phyloP scores from a whole-genome alignment of 1,140 invertebrate species.

The Zaprionus vittiger region DNA sequence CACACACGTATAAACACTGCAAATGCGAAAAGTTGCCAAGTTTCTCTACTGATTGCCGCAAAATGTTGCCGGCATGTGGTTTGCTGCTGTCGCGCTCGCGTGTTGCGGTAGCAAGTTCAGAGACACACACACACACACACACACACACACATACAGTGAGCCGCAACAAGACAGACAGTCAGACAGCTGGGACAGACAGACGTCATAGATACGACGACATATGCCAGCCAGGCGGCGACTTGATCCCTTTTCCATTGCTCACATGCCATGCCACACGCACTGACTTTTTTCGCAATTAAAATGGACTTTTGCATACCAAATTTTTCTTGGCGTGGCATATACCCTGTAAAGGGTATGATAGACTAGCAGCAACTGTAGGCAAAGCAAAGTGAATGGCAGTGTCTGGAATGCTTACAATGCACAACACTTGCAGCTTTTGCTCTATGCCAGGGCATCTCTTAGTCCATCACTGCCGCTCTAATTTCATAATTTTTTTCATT shows the following conservation, averaged over 20 bases:
- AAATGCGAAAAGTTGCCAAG: conserved; percentile 74
- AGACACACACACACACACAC: conserved; percentile 36
- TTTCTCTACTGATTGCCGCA: conserved; percentile 31
- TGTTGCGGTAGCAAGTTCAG: conserved; percentile 79
- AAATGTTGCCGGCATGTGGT: conserved; percentile 42
- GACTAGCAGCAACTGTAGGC: neutral
- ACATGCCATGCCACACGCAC: conserved; percentile 75
- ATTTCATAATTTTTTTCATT: conserved; percentile 29
- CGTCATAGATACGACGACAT: conserved; percentile 48
- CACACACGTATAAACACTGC: neutral
- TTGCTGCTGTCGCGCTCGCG: conserved; percentile 48
- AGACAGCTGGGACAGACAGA: conserved; percentile 23
- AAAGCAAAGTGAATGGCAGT: neutral
- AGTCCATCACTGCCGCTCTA: neutral
- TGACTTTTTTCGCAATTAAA: conserved; percentile 67
- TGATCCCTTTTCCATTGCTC: conserved; percentile 72
- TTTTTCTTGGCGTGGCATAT: conserved; percentile 2
- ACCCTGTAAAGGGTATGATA: neutral
- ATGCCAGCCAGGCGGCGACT: conserved; percentile 60
- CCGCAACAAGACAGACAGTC: neutral
- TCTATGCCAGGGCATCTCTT: neutral
- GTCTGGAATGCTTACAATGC: neutral
- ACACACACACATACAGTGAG: neutral
- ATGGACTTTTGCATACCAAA: conserved; percentile 46
- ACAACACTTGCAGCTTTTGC: neutral